Evolutionary conservation across 2,113 vertebrate species (phyloP).

Genomic region (Hiodon alosoides): DNA sequence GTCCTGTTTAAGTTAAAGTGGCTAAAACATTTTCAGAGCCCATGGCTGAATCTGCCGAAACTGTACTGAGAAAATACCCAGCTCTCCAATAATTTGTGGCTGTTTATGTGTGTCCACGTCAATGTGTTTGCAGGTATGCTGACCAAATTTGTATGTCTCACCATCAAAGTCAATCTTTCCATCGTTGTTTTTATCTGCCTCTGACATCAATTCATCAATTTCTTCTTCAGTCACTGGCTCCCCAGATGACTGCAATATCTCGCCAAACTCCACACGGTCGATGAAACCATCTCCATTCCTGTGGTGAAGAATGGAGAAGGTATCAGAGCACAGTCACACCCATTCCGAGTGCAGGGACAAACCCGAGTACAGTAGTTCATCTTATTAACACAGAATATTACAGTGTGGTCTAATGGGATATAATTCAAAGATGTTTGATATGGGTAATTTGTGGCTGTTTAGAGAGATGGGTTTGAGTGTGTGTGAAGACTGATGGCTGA

Average conservation of each 20-base stretch:
- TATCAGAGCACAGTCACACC: background rate
- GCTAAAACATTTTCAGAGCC: no score
- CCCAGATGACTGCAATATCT: conserved; percentile 57
- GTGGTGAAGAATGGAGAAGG: background rate
- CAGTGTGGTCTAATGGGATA: no score
- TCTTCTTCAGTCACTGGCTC: conserved; percentile 63
- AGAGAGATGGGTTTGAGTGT: no score
- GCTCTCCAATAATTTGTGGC: background rate
- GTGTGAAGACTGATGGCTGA: no score
- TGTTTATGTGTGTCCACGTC: background rate
- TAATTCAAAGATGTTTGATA: no score
- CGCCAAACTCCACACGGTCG: conserved; percentile 65
- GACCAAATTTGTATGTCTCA: conserved; percentile 34
- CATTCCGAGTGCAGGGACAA: no score
- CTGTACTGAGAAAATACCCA: background rate
- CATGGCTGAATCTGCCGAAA: background rate
- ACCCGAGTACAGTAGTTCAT: background rate
- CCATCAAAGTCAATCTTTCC: conserved; percentile 73
- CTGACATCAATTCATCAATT: conserved; percentile 66
- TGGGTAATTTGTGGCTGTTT: no score
- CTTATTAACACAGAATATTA: no score
- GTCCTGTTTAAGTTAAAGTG: no score
- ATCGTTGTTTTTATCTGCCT: conserved; percentile 69
- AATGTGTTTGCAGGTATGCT: background rate
- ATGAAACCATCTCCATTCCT: conserved; percentile 70